Evolutionary conservation across 64 coral and sea anemone genomes (phyloP), one percentile per base, ranked within the genome.

Genomic region (Montipora capricornis): DNA sequence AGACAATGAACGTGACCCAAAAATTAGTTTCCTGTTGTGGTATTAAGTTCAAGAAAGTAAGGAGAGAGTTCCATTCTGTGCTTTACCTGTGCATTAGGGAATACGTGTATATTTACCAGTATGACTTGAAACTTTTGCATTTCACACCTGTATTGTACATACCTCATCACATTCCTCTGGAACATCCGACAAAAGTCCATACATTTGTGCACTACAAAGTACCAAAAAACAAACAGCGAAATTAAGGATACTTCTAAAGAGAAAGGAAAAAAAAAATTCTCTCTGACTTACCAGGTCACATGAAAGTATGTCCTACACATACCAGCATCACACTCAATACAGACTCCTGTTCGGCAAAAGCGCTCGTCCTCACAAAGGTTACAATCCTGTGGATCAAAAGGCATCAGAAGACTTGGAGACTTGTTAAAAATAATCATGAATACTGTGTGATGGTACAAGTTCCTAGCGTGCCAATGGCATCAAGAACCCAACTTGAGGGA

Each of bases 231-330:
- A 73, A 77, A 47, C 70, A 77, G 61, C 47, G 22, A 7, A 20
- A 15, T 71, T 20, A 64, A 12, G 1, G 1, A 14, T 15, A 64
- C 14, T 64, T 64, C 9, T 12, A 64, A 64, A 15, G 3, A 64
- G 11, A 24, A 71, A 5, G 20, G 20, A 71, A 5, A 71, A 64
- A 64, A 29, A 29, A 29, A 29, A 0, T 11, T 2, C 17, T 71
- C 20, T 24, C 17, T 71, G 8, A 84, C 37, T 88, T 67, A 95
- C 96, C 96, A 98, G 16, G 93, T 95, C 19, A 98, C 96, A 87
- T 98, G 96, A 75, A 98, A 98, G 84, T 95, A 98, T 10, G 96
- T 95, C 75, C 87, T 95, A 26, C 96, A 98, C 90, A 98, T 95
- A 49, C 96, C 96, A 84, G 96, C 96, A 57, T 98, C 96, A 90